Evolutionary conservation across 92 coral and sea anemone genomes (phyloP).

Genomic region (Pocillopora meandrina): DNA sequence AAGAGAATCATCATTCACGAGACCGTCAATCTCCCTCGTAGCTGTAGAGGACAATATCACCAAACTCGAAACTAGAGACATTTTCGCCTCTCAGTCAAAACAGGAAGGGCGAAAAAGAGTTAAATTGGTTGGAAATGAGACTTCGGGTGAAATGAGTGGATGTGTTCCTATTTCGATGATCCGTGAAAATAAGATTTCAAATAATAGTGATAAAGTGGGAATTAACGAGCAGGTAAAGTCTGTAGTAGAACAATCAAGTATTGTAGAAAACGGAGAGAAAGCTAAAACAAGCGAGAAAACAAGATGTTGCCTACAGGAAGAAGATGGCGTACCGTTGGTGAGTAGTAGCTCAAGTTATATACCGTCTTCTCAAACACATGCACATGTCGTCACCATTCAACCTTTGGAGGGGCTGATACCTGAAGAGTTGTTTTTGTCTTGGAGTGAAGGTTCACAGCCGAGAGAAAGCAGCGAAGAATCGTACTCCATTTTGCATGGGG

Average conservation of each 20-base stretch:
- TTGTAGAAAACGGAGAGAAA: not conserved
- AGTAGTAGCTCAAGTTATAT: constrained; percentile 1
- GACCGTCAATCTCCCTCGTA: not conserved
- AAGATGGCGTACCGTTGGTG: not conserved
- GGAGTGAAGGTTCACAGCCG: constrained; percentile 1
- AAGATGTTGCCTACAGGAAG: not conserved
- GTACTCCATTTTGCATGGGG: constrained; percentile 16
- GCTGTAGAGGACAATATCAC: not conserved
- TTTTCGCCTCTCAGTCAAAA: not conserved
- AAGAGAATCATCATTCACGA: not conserved
- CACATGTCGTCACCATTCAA: not conserved
- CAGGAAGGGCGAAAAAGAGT: not conserved
- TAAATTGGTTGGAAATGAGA: not conserved
- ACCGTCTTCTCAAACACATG: constrained; percentile 14
- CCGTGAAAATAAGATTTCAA: not conserved
- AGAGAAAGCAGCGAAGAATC: constrained; percentile 31
- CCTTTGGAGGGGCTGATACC: constrained; percentile 18
- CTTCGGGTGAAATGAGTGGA: not conserved
- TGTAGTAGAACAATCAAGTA: not conserved
- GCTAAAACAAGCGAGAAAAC: not conserved
- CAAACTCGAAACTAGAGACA: not conserved
- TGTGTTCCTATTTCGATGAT: not conserved
- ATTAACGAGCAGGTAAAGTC: not conserved
- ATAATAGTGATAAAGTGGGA: not conserved
- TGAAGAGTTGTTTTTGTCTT: constrained; percentile 18